These are phyloP conservation scores for Acholoe squamosa DNA, from an alignment of 2,888 invertebrate species.

Conservation along the genomic window DNA sequence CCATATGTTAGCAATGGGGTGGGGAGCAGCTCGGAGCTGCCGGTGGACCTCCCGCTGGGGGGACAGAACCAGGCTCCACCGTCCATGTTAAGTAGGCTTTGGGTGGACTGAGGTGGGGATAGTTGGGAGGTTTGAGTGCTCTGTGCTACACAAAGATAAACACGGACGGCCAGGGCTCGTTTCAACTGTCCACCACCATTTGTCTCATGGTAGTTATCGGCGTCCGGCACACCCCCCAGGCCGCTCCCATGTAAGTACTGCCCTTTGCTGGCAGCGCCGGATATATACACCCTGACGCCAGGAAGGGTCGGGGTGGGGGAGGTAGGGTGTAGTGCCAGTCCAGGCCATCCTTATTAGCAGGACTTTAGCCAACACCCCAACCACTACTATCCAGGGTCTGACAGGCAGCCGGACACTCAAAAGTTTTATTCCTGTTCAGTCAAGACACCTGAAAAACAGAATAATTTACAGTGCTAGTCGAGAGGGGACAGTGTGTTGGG, in stretches of 20 bases:
- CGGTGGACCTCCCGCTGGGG: background rate
- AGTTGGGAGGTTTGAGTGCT: background rate
- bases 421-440: too few species aligned
- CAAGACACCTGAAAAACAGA: too few species aligned
- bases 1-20: background rate
- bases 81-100: background rate
- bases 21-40: background rate
- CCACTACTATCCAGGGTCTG: too few species aligned
- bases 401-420: too few species aligned
- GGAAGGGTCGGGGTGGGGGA: background rate
- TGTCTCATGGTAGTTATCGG: slow-evolving; percentile 50
- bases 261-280: background rate
- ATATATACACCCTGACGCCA: slow-evolving; percentile 8
- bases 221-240: background rate
- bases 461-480: too few species aligned
- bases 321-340: background rate
- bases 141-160: background rate
- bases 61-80: background rate
- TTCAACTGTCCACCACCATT: slow-evolving; percentile 47
- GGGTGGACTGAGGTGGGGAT: background rate
- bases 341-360: background rate
- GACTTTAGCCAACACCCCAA: background rate
- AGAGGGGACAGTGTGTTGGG: too few species aligned
- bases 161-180: background rate
- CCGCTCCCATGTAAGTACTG: slow-evolving; percentile 17